Conservation (phyloP, 2,888 invertebrate genomes). For the Eristalis arbustorum region DNA sequence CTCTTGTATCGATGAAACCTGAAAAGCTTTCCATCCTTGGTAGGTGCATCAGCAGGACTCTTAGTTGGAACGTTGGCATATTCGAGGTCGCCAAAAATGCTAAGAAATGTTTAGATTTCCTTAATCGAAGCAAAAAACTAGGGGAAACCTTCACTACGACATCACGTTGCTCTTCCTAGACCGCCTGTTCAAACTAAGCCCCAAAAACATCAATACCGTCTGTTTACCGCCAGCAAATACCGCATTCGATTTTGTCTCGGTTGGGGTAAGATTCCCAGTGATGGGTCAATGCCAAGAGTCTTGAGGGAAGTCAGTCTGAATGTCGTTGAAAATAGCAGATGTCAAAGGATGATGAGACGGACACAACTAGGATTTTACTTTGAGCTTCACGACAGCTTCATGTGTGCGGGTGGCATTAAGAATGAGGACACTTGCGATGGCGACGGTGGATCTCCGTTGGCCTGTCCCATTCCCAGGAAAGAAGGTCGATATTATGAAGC, state of each 20-base stretch:
- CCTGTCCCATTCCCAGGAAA: constrained; percentile 83
- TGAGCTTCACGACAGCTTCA: constrained; percentile 85
- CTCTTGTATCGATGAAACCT: too few relatives aligned
- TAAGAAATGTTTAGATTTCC: too few relatives aligned
- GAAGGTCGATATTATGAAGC: constrained; percentile 76
- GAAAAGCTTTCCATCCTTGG: too few relatives aligned
- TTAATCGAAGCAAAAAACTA: too few relatives aligned
- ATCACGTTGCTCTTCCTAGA: constrained; percentile 86
- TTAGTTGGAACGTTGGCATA: too few relatives aligned
- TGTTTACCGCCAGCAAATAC: constrained; percentile 83
- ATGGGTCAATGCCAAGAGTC: constrained; percentile 82
- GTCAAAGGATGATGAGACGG: constrained; percentile 81
- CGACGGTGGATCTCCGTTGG: constrained; percentile 90
- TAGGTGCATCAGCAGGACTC: too few relatives aligned
- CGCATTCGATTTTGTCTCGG: constrained; percentile 76
- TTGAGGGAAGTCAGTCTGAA: constrained; percentile 87
- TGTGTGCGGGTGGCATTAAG: constrained; percentile 89
- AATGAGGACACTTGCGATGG: constrained; percentile 89
- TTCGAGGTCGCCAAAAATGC: too few relatives aligned
- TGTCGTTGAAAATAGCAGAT: constrained; percentile 82
- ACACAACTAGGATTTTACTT: constrained; percentile 87
- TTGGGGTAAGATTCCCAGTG: constrained; percentile 77
- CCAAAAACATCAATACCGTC: constrained; percentile 86
- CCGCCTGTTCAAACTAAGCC: constrained; percentile 82
- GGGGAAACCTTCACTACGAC: constrained; percentile 86